Base-by-base conservation (phyloP, 2,888 invertebrate species). In the Drosophila nr. perissopoda region DNA sequence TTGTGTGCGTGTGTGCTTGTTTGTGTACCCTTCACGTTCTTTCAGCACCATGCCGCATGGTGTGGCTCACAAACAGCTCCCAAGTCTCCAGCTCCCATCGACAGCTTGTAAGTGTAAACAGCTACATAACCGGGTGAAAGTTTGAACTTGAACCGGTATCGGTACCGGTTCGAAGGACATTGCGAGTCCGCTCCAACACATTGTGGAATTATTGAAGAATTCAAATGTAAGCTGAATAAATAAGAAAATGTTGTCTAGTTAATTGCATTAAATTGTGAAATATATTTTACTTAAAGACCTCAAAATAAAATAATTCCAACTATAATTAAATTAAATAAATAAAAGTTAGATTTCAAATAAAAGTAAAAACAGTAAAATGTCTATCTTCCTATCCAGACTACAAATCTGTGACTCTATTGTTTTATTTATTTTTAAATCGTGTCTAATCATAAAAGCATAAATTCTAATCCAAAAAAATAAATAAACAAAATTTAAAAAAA, bases 41-140 rank as follows among this genome's bases (percentile, higher is more conserved):
- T 6, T 16, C 13, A 16, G 13, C 34, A 21, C 36, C 16, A 31
- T 11, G 11, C 21, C 34, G 18, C 53, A 45, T 31, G 49, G 10
- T 21, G 3, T 51, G 58, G 51, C 60, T 57, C 59, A 67, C 34
- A 25, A 38, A 25, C 53, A 53, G 34, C 36, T 10, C 34, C 38
- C 54, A 6, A 16, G 61, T 56, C 65, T 66, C 61, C 49, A 58
- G 68, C 61, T 42, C 40, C n/a, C 73, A 79, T 65, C 73, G 66
- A 69, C 74, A 73, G 84, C 85, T 74, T 89, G 87, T 87, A 89
- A 89, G 71, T 87, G 85, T 87, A 85, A 85, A 87, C 85, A 84
- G 82, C 82, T 67, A 89, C 76, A 82, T 84, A 67, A 74, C 73
- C 66, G 61, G 67, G 10, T 51, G 58, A 67, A 73, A 67, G 61